phyloP scores from a whole-genome alignment of 1,140 invertebrate species.

The Drosophila oshimai region DNA sequence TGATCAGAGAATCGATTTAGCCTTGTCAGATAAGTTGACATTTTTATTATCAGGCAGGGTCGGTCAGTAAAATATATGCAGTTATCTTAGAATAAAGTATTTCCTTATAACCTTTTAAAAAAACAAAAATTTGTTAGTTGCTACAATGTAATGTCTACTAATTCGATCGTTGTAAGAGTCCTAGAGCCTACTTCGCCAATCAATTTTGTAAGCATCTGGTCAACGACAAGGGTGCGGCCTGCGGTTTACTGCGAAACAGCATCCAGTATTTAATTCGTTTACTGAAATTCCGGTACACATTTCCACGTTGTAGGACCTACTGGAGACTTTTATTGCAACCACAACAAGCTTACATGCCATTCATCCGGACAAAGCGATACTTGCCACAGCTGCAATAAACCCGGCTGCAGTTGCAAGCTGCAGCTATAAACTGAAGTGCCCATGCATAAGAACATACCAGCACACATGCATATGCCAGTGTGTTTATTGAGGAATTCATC shows the following conservation, averaged over 20 bases:
- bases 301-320: conserved; percentile 11
- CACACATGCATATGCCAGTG: neutral
- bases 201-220: neutral
- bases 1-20: no score
- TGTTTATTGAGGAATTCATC: conserved; percentile 69
- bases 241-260: conserved; percentile 8
- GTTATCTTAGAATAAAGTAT: no score
- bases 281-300: conserved; percentile 23
- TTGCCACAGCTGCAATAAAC: conserved; percentile 54
- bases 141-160: no score
- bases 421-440: conserved; percentile 24
- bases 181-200: neutral
- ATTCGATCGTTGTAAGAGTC: neutral
- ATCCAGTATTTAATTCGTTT: conserved; percentile 26
- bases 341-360: conserved; percentile 62
- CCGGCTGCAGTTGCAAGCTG: conserved; percentile 45
- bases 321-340: conserved; percentile 57
- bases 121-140: no score
- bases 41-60: no score
- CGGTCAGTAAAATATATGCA: no score
- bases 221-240: neutral
- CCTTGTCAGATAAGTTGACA: no score
- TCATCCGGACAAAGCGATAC: conserved; percentile 27
- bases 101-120: no score
- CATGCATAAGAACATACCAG: conserved; percentile 7